phyloP scores from a whole-genome alignment of 2,797 vertebrate species.

The Hozukius guyotensis region DNA sequence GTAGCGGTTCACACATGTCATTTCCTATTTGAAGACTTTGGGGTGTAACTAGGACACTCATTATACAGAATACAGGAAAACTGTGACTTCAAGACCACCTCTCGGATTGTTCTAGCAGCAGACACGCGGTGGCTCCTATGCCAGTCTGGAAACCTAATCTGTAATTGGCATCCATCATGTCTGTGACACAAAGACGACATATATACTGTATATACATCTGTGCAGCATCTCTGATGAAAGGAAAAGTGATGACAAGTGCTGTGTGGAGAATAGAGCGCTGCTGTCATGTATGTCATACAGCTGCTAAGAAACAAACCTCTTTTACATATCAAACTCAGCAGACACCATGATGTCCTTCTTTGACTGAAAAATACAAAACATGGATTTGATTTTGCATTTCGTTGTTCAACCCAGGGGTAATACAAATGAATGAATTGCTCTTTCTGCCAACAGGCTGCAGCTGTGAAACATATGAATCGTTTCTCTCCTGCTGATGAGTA shows the following conservation, averaged over 20 bases:
- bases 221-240: constrained; percentile 37
- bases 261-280: constrained; percentile 28
- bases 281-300: constrained; percentile 31
- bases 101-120: constrained; percentile 54
- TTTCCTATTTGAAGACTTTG: constrained; percentile 79
- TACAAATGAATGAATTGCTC: constrained; percentile 67
- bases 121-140: constrained; percentile 53
- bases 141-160: constrained; percentile 57
- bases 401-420: constrained; percentile 73
- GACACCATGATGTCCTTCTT: constrained; percentile 46
- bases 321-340: constrained; percentile 33
- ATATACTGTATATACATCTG: constrained; percentile 25
- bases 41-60: constrained; percentile 80
- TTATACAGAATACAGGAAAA: constrained; percentile 74
- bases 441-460: constrained; percentile 76
- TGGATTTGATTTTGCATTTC: constrained; percentile 64
- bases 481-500: constrained; percentile 79
- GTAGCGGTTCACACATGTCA: constrained; percentile 82
- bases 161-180: constrained; percentile 64
- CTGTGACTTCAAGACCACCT: constrained; percentile 51
- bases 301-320: constrained; percentile 26
- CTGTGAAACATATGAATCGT: constrained; percentile 79
- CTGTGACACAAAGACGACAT: constrained; percentile 17
- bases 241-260: constrained; percentile 40
- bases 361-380: constrained; percentile 36